Evolutionary conservation across 2,888 invertebrate species (phyloP), one percentile per base, ranked within the genome.

Genomic region (Orthonevra nobilis): DNA sequence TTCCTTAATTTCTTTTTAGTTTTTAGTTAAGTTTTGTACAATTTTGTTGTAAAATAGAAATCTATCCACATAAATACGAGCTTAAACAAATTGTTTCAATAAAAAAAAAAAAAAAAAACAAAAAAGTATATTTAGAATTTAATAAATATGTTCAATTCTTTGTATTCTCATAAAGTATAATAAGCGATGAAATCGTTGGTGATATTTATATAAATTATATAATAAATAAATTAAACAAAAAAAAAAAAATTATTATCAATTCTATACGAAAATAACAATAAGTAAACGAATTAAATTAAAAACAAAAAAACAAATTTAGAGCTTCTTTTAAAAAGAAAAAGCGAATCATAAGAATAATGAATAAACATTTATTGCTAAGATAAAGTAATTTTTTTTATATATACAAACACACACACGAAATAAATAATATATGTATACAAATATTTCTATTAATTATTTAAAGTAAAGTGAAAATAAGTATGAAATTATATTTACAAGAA

Each of bases 151-250:
- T n/a, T n/a, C n/a, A n/a, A n/a, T n/a, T n/a, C n/a, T n/a, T n/a
- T n/a, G n/a, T n/a, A 4, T 23, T 72, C 61, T 56, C 58, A 75
- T 73, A 56, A 74, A 54, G 75, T 70, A 68, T 61, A 84, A 85
- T 77, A 85, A 85, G 84, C 87, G 87, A 88, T 87, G 84, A 84
- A 87, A 87, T 87, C 87, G 87, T 88, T 87, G 87, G 87, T 87
- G 87, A 88, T 87, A 87, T 87, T 87, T 88, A 87, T 73, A 73
- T 79, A 79, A 79, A 68, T 72, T 79, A 72, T n/a, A n/a, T 56
- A 66, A 61, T 70, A 69, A 73, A 73, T 46, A 68, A n/a, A n/a
- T n/a, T n/a, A n/a, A n/a, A n/a, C n/a, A n/a, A n/a, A n/a, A n/a
- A n/a, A n/a, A 70, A 36, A 44, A 52, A 17, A 34, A 60, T 56